A percentile compares a stretch with the other conserved stretches of the same genome.
These are phyloP conservation scores for Alosa alosa DNA, from an alignment of 2,113 vertebrate species.

Conservation along the genomic window DNA sequence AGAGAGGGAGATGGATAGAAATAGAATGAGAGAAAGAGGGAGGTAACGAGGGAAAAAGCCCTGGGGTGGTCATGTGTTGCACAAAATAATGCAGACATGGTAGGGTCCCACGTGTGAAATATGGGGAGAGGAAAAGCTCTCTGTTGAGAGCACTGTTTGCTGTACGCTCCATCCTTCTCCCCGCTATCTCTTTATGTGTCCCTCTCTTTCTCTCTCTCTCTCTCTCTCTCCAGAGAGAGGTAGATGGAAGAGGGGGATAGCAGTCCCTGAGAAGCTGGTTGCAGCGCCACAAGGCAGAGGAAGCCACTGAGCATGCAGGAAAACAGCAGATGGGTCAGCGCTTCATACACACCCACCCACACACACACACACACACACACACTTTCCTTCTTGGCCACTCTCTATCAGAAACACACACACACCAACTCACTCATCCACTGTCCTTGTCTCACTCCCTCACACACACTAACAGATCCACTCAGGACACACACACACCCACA, in stretches of 20 bases:
- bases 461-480: not conserved
- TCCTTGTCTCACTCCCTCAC: not conserved
- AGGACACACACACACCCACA: not conserved
- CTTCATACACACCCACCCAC: not conserved
- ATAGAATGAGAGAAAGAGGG: not conserved
- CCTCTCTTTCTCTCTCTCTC: not conserved
- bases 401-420: not conserved
- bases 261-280: not conserved
- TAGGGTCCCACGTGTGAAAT: not conserved
- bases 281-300: not conserved
- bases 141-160: not conserved
- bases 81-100: not conserved
- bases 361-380: not conserved
- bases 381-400: not conserved
- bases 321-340: slow-evolving; percentile 16
- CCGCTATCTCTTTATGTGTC: not conserved
- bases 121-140: not conserved
- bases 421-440: not conserved
- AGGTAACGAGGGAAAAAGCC: not conserved
- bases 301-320: slow-evolving; percentile 10
- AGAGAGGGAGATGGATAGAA: not conserved
- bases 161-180: not conserved
- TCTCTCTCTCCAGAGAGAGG: slow-evolving; percentile 7
- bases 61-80: not conserved
- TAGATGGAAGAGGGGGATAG: not conserved